Base-by-base conservation (phyloP, 2,113 vertebrate genomes). In the Puntigrus tetrazona region DNA sequence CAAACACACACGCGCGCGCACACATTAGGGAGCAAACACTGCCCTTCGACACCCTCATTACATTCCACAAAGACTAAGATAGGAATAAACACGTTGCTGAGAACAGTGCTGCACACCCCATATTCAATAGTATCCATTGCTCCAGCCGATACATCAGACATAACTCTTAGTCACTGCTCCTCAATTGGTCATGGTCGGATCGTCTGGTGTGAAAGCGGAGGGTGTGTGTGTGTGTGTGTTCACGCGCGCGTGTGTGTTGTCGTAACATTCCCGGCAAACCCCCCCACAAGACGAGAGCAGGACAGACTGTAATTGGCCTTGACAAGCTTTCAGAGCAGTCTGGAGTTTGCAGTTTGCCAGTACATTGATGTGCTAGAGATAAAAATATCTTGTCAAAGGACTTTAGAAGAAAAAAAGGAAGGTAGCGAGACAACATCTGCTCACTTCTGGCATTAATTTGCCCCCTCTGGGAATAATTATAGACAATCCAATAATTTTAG, bases 91-190 rank as follows among this genome's bases (percentile, higher is more conserved):
- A 83, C 84, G 85, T 25, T 73, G 75, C 78, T 78, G 87, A 84
- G 86, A 88, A 87, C 90, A 85, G 61, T 85, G 87, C 86, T 61
- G 80, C 87, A 85, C 43, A 55, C 55, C 79, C 88, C 11, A 70
- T 84, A 82, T 89, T 91, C 88, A 81, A 92, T 88, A 91, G 87
- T 91, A 90, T 89, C 89, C 87, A 88, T 92, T 65, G 27, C 82
- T 86, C 83, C 82, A 82, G 57, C 81, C 5, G 85, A 85, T 77
- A 85, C 76, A 29, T 34, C 16, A 86, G 78, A 70, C 88, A 79
- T 34, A 76, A 83, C 87, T 84, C 83, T 84, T 82, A 36, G 41
- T 77, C 73, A 70, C 55, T 31, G 59, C 20, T 34, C 82, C 80
- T 74, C 86, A 86, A 78, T 84, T 87, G 83, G 90, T 89, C 87